These are phyloP conservation scores for Limosa lapponica DNA, from an alignment of 2,797 vertebrate species.

Conservation along the genomic window DNA sequence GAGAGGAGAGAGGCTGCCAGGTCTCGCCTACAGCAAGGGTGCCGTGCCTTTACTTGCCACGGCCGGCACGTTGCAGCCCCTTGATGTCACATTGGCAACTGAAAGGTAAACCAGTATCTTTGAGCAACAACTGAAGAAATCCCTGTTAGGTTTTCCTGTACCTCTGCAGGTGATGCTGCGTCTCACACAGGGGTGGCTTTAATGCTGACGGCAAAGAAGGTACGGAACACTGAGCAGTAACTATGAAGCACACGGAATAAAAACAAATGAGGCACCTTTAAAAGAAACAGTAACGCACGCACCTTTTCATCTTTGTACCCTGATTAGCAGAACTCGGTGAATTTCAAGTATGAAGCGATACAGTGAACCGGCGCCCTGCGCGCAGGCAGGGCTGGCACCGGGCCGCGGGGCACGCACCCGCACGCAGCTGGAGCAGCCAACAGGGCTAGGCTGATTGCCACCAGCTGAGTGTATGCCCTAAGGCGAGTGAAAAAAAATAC, in stretches of 20 bases:
- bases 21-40: conserved; percentile 15
- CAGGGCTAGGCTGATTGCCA: conserved; percentile 26
- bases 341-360: conserved; percentile 80
- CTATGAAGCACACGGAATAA: conserved; percentile 65
- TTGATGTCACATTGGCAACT: not conserved
- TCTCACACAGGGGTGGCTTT: conserved; percentile 21
- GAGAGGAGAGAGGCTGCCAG: conserved; percentile 7
- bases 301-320: conserved; percentile 75
- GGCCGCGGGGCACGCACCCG: not conserved
- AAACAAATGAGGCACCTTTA: conserved; percentile 70
- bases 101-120: not conserved
- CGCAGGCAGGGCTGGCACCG: not conserved
- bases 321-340: conserved; percentile 71
- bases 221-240: conserved; percentile 60
- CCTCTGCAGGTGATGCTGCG: conserved; percentile 23
- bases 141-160: not conserved
- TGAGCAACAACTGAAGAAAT: conserved; percentile 4
- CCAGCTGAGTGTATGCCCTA: not conserved
- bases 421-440: not conserved
- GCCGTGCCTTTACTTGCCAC: conserved; percentile 12
- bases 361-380: conserved; percentile 65
- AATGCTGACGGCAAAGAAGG: conserved; percentile 61
- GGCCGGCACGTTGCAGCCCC: conserved; percentile 8
- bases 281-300: conserved; percentile 71
- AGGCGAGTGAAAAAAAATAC: not conserved